phyloP scores from a whole-genome alignment of 2,113 vertebrate genomes.

The Ornithorhynchus anatinus region DNA sequence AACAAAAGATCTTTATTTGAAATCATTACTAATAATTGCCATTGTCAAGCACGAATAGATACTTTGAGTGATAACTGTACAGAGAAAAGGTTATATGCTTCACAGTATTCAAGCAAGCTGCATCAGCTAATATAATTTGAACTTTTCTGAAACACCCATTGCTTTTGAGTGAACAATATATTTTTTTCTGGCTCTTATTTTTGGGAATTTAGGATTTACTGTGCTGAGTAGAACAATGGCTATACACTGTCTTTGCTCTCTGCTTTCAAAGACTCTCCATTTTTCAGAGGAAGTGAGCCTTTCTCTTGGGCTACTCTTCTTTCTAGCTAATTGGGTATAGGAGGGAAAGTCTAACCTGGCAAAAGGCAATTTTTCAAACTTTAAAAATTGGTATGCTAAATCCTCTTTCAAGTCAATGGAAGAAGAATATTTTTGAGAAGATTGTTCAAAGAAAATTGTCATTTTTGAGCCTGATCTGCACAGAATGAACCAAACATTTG shows the following conservation, averaged over 20 bases:
- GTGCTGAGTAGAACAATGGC: not conserved
- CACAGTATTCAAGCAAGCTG: not conserved
- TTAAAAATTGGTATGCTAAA: too few species aligned
- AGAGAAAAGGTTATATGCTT: not conserved
- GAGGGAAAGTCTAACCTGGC: not conserved
- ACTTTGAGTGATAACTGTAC: not conserved
- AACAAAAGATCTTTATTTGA: not conserved
- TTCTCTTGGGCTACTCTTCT: not conserved
- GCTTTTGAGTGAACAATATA: not conserved
- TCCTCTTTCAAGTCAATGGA: too few species aligned
- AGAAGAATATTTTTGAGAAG: too few species aligned
- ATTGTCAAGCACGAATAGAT: not conserved
- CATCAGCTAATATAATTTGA: not conserved
- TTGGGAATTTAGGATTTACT: not conserved
- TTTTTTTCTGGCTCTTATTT: not conserved
- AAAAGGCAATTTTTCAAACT: too few species aligned
- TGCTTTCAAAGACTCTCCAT: too few species aligned
- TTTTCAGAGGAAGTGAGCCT: not conserved
- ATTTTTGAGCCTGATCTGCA: too few species aligned
- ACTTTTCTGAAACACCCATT: not conserved
- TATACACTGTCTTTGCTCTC: not conserved
- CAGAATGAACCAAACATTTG: too few species aligned
- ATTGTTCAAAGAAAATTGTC: too few species aligned
- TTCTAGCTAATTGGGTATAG: not conserved
- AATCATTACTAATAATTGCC: slow-evolving; percentile 26